Evolutionary conservation across 1,140 invertebrate genomes (phyloP), one percentile per base, ranked within the genome.

Genomic region (Trachymyrmex cornetzi): DNA sequence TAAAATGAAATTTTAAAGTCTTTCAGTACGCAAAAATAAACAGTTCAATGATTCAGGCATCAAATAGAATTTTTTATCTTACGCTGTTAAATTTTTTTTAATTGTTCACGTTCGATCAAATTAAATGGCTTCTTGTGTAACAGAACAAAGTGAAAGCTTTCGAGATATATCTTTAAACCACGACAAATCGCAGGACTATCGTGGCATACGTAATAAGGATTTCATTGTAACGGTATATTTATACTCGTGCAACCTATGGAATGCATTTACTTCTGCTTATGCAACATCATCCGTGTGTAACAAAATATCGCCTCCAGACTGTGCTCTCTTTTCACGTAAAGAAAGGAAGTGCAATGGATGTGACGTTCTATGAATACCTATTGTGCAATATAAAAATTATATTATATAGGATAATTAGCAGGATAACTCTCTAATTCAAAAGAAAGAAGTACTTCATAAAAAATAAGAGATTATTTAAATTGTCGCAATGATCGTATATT

Each of bases 281-380:
- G 14, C 14, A 59, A 75, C 3, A 11, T 75, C 27, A 75, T 5
- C 0, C n/a, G n/a, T 22, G 19, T 57, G n/a, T 75, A 75, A 75
- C 14, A 7, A 59, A 75, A 24, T 38, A 38, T 59, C 53, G 53
- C 72, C 6, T 75, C 12, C 2, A 12, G 19, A 24, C 1, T 16
- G 53, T 55, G 6, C 19, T 38, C 1, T 1, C 19, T 16, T 16
- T 11, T 34, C 1, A 30, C 30, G n/a, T 2, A 38, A 59, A 7
- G 14, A 75, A 75, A 75, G 30, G 30, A n/a, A 75, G 30, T 57
- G 22, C 69, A 19, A 27, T 7, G 30, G 50, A 55, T 74, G 27
- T 14, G 14, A 3, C 12, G 30, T 3, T 75, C 12, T 3, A 44
- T 75, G 0, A 22, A 34, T 38, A 22, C 4, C 3, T 64, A 5